Base-by-base conservation (phyloP, 2,113 vertebrate genomes). In the Sciurus niger region DNA sequence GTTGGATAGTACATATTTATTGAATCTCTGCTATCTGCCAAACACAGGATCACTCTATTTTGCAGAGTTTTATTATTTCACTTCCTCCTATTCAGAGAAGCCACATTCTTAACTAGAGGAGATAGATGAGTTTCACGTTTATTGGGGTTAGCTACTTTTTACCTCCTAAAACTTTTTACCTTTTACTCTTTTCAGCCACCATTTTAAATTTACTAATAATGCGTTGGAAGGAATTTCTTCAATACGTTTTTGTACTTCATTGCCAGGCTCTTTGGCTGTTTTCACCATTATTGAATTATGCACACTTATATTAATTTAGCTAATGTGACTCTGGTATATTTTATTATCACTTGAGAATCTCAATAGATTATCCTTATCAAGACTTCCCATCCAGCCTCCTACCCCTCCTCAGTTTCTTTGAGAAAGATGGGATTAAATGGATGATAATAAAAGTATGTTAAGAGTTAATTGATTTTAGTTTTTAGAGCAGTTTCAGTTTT, bases 401-500 rank as follows among this genome's bases (percentile, higher is more conserved):
- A 34, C 3, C 22, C 9, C 28, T 17, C 25, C 6, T 76, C 25
- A 83, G 9, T 83, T 86, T 96, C 46, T 92, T 0, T 93, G 53
- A 93, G 68, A 86, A 94, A 67, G 24, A 67, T 91, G 72, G 34
- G 37, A 68, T 78, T 78, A 93, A 82, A 67, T 68, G 22, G 30
- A 25, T 90, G 34, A 20, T 93, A 91, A 48, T 74, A 80, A 87
- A 96, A 53, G 16, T 90, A 24, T 92, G 60, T 63, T 63, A 63
- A 63, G 60, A 95, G 82, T 51, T 68, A 24, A 58, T 72, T 87
- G 18, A 16, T 32, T 80, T 94, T 63, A 68, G n/a, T 77, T 89
- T 95, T 89, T 97, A 82, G 60, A 87, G 43, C 68, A 77, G n/a
- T 86, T 94, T 93, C 34, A 95, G 22, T 30, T 63, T 95, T 87